phyloP scores from a whole-genome alignment of 2,888 invertebrate genomes.

The Nemotelus pantherinus region DNA sequence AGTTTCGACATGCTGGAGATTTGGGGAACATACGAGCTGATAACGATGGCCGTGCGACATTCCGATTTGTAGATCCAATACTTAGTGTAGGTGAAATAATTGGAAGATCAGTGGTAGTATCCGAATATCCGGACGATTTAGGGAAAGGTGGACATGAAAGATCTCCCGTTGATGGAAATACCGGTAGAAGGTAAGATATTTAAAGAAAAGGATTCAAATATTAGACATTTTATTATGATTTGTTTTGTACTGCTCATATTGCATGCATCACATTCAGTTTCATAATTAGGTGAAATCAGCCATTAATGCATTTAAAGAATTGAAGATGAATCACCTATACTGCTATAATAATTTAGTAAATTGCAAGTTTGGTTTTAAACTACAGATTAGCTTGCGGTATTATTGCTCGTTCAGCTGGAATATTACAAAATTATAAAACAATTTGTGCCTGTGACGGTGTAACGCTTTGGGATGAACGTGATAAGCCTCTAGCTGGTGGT shows the following conservation, averaged over 20 bases:
- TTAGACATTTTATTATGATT: no score
- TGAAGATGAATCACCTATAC: no score
- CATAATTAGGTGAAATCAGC: no score
- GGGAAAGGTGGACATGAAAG: conserved; percentile 66
- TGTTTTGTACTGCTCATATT: no score
- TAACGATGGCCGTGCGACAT: conserved; percentile 72
- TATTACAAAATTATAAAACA: conserved; percentile 86
- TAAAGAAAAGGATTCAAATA: background rate
- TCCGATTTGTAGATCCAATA: conserved; percentile 70
- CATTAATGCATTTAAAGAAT: no score
- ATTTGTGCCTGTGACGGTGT: conserved; percentile 92
- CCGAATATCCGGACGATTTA: conserved; percentile 71
- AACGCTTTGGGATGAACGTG: conserved; percentile 87
- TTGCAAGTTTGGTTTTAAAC: background rate
- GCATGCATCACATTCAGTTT: no score
- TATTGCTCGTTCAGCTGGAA: conserved; percentile 87
- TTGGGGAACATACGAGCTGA: conserved; percentile 73
- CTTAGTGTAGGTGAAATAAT: conserved; percentile 79
- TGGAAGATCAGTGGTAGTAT: conserved; percentile 81
- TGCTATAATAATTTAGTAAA: no score
- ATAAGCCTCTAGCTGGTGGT: conserved; percentile 66
- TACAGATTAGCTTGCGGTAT: conserved; percentile 83
- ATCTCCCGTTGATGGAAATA: conserved; percentile 72
- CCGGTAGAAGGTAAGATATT: conserved; percentile 68
- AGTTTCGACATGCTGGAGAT: conserved; percentile 71